These are phyloP conservation scores for Druceiella hillmani DNA, from an alignment of 2,888 invertebrate genomes.

Conservation along the genomic window DNA sequence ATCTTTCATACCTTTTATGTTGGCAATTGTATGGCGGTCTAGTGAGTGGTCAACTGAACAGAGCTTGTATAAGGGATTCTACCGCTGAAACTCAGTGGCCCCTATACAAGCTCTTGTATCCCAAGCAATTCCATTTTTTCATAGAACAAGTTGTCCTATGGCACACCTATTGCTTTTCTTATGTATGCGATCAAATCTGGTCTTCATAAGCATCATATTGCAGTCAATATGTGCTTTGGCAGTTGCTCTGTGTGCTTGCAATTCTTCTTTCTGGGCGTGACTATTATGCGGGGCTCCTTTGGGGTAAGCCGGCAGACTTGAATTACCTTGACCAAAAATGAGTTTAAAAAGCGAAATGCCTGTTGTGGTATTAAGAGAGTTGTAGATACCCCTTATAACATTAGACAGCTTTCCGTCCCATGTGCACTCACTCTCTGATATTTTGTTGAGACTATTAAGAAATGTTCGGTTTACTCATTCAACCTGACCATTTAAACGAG, in stretches of 20 bases:
- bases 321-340: too few relatives aligned
- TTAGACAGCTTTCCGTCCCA: too few relatives aligned
- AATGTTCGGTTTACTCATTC: too few relatives aligned
- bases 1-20: neutral
- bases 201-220: neutral
- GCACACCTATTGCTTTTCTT: neutral
- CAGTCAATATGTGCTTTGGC: neutral
- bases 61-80: neutral
- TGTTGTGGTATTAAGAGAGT: too few relatives aligned
- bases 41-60: neutral
- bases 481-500: too few relatives aligned
- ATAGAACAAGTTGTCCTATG: constrained; percentile 1
- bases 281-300: neutral
- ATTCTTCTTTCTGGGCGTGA: neutral
- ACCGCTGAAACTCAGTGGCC: neutral
- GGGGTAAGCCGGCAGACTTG: neutral
- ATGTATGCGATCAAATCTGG: neutral
- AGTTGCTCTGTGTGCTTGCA: neutral
- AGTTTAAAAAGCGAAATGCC: too few relatives aligned
- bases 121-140: neutral
- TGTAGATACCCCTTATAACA: too few relatives aligned
- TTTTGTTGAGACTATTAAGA: too few relatives aligned
- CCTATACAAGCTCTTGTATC: neutral
- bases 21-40: neutral
- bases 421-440: too few relatives aligned